Evolutionary conservation across 35 echinoderm and acorn worm genomes (phyloP).

Genomic region (Apostichopus japonicus): DNA sequence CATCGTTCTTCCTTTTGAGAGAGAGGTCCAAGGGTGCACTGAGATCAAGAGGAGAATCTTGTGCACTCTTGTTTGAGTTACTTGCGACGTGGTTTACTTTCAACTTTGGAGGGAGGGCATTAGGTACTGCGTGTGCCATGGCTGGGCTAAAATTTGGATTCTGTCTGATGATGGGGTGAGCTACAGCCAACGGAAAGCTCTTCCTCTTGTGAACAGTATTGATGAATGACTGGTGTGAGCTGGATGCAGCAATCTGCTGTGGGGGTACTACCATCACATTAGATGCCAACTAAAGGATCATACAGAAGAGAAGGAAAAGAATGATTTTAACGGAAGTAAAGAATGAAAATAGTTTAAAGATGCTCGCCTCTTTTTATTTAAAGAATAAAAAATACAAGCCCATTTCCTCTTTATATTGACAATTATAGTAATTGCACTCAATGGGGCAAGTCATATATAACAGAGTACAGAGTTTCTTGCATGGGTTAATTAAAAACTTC

Average conservation of each 20-base stretch:
- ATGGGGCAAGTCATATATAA: too few relatives aligned
- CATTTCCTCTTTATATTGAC: too few relatives aligned
- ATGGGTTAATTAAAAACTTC: too few relatives aligned
- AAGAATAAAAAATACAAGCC: too few relatives aligned
- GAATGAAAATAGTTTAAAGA: too few relatives aligned
- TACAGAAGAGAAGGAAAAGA: not conserved
- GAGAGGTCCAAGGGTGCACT: slow-evolving; percentile 56
- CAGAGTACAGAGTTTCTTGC: too few relatives aligned
- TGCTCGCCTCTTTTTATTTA: too few relatives aligned
- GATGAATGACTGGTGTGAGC: slow-evolving; percentile 14
- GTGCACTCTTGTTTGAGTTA: not conserved
- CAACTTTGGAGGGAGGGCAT: slow-evolving; percentile 13
- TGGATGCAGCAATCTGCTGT: slow-evolving; percentile 19
- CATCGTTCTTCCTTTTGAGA: slow-evolving; percentile 34
- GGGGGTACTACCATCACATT: slow-evolving; percentile 61
- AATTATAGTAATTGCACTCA: too few relatives aligned
- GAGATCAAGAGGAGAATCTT: slow-evolving; percentile 46
- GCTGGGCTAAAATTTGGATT: slow-evolving; percentile 22
- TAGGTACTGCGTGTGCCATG: slow-evolving; percentile 15
- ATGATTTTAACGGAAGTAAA: too few relatives aligned
- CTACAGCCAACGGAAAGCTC: slow-evolving; percentile 43
- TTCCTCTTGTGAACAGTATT: slow-evolving; percentile 29
- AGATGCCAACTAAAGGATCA: slow-evolving; percentile 14
- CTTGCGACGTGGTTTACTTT: not conserved
- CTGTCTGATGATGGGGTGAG: slow-evolving; percentile 48